A percentile compares a stretch with the other conserved stretches of the same genome.
These are phyloP conservation scores for Mythimna loreyi DNA, from an alignment of 2,888 invertebrate species.

Conservation along the genomic window DNA sequence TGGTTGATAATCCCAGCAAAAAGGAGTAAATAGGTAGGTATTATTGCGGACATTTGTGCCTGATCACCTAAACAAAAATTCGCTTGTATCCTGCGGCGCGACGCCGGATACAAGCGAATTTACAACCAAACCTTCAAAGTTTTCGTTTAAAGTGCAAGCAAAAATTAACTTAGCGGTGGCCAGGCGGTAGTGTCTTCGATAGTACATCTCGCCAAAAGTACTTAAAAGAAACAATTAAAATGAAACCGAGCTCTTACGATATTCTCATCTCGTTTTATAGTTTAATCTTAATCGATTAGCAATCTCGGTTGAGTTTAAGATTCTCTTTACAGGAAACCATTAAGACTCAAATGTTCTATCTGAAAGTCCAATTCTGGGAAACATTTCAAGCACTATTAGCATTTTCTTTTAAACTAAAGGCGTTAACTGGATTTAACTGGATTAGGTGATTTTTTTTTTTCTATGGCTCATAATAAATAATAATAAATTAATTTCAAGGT, in stretches of 20 bases:
- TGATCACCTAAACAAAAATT: no score
- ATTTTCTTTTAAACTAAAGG: not conserved
- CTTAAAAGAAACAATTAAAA: constrained; percentile 5
- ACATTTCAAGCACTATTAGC: not conserved
- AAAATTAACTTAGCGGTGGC: no score
- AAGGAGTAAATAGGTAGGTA: constrained; percentile 5
- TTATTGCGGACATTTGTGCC: no score
- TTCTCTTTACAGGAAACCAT: not conserved
- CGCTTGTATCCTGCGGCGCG: no score
- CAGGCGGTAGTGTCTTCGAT: no score
- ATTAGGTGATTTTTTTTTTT: no score
- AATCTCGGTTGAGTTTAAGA: not conserved
- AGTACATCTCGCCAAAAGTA: not conserved
- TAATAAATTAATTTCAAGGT: no score
- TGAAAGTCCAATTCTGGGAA: not conserved
- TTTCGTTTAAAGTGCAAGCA: no score
- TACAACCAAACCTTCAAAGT: no score
- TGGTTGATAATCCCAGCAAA: not conserved
- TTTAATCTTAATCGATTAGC: constrained; percentile 25
- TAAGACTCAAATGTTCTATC: not conserved
- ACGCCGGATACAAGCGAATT: no score
- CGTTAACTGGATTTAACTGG: not conserved
- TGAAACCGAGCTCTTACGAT: not conserved
- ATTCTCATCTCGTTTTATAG: constrained; percentile 22
- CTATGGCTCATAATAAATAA: no score